A percentile compares a stretch with the other conserved stretches of the same genome.
These are phyloP conservation scores for Conistra vaccinii DNA, from an alignment of 2,888 invertebrate species.

Conservation along the genomic window DNA sequence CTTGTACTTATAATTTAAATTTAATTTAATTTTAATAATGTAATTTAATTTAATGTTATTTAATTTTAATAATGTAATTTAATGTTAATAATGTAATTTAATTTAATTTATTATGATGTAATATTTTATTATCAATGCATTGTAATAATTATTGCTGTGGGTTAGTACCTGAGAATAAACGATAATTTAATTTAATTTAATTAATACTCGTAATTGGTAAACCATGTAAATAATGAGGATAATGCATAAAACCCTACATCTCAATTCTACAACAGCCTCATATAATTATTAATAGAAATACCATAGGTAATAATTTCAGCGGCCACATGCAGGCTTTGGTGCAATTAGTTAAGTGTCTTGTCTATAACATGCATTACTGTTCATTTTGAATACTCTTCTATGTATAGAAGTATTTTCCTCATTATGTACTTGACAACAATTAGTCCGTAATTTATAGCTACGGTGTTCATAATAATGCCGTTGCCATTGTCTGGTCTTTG, in stretches of 20 bases:
- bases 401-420: slow-evolving; percentile 47
- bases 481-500: background rate
- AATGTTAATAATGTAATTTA: too few species aligned
- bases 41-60: too few species aligned
- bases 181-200: too few species aligned
- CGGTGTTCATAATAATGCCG: too few species aligned
- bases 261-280: background rate
- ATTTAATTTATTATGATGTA: too few species aligned
- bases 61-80: too few species aligned
- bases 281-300: slow-evolving; percentile 1
- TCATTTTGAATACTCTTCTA: slow-evolving; percentile 10
- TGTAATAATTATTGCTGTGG: too few species aligned
- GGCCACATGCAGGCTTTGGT: background rate
- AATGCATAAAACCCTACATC: background rate
- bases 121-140: too few species aligned
- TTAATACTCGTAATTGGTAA: slow-evolving; percentile 3
- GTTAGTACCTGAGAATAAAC: too few species aligned
- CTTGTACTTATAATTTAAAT: too few species aligned
- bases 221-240: background rate
- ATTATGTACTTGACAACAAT: slow-evolving; percentile 24
- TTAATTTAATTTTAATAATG: too few species aligned
- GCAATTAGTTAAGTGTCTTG: slow-evolving; percentile 23
- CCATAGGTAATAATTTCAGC: background rate
- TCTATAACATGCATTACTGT: background rate
- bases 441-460: slow-evolving; percentile 22